Percentiles rank a stretch among this genome's conserved stretches.
phyloP scores from a whole-genome alignment of 23 tunicate species.

The Trididemnum nubilum region DNA sequence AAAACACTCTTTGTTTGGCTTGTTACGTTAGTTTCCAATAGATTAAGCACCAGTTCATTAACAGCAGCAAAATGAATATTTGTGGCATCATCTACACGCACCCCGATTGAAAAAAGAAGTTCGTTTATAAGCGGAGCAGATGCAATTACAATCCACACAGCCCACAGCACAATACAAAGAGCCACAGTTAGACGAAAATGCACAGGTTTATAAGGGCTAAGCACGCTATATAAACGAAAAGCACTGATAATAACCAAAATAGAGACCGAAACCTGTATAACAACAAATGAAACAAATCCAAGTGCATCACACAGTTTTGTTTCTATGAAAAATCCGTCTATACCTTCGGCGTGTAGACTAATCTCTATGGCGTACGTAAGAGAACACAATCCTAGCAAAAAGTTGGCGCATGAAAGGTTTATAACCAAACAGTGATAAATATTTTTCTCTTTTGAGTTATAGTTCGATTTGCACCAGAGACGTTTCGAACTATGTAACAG shows the following conservation, averaged over 20 bases:
- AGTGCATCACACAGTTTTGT: background rate
- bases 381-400: background rate
- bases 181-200: background rate
- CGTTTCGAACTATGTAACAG: background rate
- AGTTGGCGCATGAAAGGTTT: background rate
- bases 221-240: constrained; percentile 2
- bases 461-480: background rate
- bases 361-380: background rate
- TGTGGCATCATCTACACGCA: background rate
- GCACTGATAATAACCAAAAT: constrained; percentile 11
- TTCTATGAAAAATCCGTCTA: background rate
- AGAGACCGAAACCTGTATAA: constrained; percentile 1
- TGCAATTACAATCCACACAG: background rate
- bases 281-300: background rate
- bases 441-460: background rate
- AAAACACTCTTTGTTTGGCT: background rate
- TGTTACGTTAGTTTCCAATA: background rate
- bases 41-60: background rate
- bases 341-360: background rate
- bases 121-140: background rate
- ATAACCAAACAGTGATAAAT: background rate
- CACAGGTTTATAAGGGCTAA: background rate
- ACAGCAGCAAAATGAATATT: background rate
- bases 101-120: background rate
- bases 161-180: background rate